phyloP scores from a whole-genome alignment of 2,888 invertebrate genomes.

The Nymphalis c-album region DNA sequence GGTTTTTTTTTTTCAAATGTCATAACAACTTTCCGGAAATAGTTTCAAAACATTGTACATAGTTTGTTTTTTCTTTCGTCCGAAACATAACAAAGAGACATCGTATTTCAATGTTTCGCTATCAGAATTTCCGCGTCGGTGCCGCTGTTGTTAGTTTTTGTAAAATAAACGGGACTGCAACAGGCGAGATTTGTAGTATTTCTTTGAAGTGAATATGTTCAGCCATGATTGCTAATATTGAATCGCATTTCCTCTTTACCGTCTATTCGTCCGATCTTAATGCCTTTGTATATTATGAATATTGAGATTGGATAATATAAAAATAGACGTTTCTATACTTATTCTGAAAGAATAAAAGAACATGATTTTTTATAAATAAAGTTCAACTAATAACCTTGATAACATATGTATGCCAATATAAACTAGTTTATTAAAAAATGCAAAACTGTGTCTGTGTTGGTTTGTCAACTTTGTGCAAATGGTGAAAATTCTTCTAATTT shows the following conservation, averaged over 20 bases:
- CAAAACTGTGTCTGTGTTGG: too few species aligned
- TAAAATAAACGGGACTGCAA: conserved; percentile 53
- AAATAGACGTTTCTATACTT: too few species aligned
- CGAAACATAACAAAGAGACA: conserved; percentile 42
- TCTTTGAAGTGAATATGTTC: conserved; percentile 51
- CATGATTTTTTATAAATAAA: too few species aligned
- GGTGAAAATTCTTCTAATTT: too few species aligned
- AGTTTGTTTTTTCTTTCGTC: conserved; percentile 30
- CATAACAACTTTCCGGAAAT: conserved; percentile 8
- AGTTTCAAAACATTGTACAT: conserved; percentile 12
- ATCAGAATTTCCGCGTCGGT: conserved; percentile 56
- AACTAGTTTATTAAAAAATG: too few species aligned
- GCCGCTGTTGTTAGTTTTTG: conserved; percentile 51
- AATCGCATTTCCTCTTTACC: neutral
- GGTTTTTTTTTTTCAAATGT: too few species aligned
- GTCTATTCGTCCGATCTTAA: neutral
- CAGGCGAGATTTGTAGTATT: conserved; percentile 48
- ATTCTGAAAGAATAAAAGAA: too few species aligned
- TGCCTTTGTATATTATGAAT: neutral
- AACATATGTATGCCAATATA: too few species aligned
- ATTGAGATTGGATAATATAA: neutral
- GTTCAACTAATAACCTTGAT: too few species aligned
- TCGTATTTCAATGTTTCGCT: conserved; percentile 53
- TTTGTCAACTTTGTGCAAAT: too few species aligned
- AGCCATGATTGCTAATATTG: conserved; percentile 53